These are phyloP conservation scores for Nowickia ferox DNA, from an alignment of 2,888 invertebrate species.

Conservation along the genomic window DNA sequence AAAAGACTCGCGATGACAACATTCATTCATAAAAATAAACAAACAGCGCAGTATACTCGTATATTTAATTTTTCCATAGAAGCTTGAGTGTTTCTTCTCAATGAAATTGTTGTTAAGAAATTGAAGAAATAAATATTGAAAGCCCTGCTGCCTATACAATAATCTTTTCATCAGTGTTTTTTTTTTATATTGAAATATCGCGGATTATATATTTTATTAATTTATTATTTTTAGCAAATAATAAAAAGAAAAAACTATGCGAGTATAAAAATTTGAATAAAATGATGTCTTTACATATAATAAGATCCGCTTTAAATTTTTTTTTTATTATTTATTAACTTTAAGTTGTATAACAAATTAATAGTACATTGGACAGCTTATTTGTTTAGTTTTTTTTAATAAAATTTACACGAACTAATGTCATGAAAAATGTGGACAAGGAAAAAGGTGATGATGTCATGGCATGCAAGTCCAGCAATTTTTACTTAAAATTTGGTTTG, in stretches of 20 bases:
- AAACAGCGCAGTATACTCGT: background rate
- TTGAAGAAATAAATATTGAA: background rate
- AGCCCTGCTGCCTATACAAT: background rate
- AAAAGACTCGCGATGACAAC: constrained; percentile 1
- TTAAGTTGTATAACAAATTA: background rate
- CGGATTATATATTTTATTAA: constrained; percentile 9
- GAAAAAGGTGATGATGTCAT: no score
- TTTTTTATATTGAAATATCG: constrained; percentile 1
- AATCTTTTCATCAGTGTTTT: background rate
- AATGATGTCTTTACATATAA: constrained; percentile 62
- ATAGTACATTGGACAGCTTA: background rate
- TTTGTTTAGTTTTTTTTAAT: background rate
- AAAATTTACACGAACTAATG: background rate
- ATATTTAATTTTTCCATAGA: background rate
- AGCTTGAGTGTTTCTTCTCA: background rate
- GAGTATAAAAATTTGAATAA: constrained; percentile 47
- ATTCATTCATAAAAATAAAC: constrained; percentile 23
- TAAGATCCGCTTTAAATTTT: constrained; percentile 51
- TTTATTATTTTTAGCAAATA: constrained; percentile 14
- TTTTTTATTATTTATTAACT: background rate
- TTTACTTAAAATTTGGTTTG: no score
- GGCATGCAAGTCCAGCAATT: no score
- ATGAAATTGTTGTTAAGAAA: constrained; percentile 23
- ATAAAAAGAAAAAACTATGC: no score
- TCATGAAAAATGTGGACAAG: no score